A percentile compares a stretch with the other conserved stretches of the same genome.
phyloP scores from a whole-genome alignment of 2,888 invertebrate genomes.

The Netelia inedita region DNA sequence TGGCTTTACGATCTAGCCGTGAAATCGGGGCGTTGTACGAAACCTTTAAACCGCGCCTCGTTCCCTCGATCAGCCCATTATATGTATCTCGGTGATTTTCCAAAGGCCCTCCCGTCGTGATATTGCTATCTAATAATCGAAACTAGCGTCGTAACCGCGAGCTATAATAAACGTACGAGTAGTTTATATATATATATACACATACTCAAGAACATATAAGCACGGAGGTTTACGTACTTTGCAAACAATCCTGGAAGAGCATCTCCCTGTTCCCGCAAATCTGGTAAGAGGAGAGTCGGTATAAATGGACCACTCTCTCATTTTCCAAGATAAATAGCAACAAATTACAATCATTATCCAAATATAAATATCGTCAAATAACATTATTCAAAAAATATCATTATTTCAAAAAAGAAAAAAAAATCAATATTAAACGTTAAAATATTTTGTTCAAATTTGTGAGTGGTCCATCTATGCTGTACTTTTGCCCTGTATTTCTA shows the following conservation, averaged over 20 bases:
- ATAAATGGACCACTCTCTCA: too few species aligned
- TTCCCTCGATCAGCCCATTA: slow-evolving; percentile 16
- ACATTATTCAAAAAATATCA: too few species aligned
- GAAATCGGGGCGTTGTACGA: slow-evolving; percentile 30
- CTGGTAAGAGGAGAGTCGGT: background rate
- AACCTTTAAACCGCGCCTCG: slow-evolving; percentile 12
- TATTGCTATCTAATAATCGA: slow-evolving; percentile 32
- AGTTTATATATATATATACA: slow-evolving; percentile 10
- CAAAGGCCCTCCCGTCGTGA: slow-evolving; percentile 15
- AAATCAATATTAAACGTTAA: too few species aligned
- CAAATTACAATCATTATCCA: too few species aligned
- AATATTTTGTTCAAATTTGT: too few species aligned
- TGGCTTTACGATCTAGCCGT: slow-evolving; percentile 1
- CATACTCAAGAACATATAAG: background rate
- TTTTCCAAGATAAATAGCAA: too few species aligned
- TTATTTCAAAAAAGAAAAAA: too few species aligned
- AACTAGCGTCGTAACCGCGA: slow-evolving; percentile 6
- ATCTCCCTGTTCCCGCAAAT: slow-evolving; percentile 26
- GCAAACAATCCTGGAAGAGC: slow-evolving; percentile 30
- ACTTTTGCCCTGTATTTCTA: background rate
- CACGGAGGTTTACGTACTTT: slow-evolving; percentile 37
- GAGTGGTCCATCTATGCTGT: too few species aligned
- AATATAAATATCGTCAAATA: too few species aligned
- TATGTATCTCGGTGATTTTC: slow-evolving; percentile 27
- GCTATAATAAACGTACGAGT: slow-evolving; percentile 19